Evolutionary conservation across 64 coral and sea anemone species (phyloP), one percentile per base, ranked within the genome.

Genomic region (Montipora sp.): DNA sequence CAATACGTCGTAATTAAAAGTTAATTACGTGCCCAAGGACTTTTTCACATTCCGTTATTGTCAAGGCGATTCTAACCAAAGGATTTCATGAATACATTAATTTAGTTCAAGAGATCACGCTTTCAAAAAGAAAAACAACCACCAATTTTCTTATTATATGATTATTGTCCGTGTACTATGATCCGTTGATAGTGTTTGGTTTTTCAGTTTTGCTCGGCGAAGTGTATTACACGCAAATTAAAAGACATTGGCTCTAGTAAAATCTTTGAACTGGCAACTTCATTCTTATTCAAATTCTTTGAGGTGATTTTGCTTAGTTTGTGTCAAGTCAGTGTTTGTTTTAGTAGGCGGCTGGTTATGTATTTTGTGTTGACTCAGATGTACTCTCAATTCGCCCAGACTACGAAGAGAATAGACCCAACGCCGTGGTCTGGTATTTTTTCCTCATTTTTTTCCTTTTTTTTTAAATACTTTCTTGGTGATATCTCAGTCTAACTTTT

Each of bases 1-100:
- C 8, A 22, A 20, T 18, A 70, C 65, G 3, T 5, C 65, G 44
- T 50, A 72, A 85, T 48, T 85, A 85, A 68, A 24, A 44, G 49
- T 69, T 85, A 85, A 85, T 85, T 71, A 68, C n/a, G 0, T 10
- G 8, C 49, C 61, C 49, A 71, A 85, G 47, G 18, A 85, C 63
- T 71, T 50, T 6, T 5, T 47, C 23, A 85, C 70, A 85, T 85
- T 85, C 82, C 82, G 50, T 50, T 85, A 85, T 51, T 85, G 82
- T 49, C 65, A 72, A 65, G 82, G 46, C 24, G 47, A 71, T 20
- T 3, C 11, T 76, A 49, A 46, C 43, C 14, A n/a, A 5, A 20
- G 3, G 13, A 0, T 58, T 5, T 27, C 13, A 80, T 58, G 78
- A 59, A 59, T 80, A 36, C 20, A 15, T 18, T 65, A 61, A 85